These are phyloP conservation scores for Aplysia californica DNA, from an alignment of 1,140 invertebrate genomes.

Conservation along the genomic window DNA sequence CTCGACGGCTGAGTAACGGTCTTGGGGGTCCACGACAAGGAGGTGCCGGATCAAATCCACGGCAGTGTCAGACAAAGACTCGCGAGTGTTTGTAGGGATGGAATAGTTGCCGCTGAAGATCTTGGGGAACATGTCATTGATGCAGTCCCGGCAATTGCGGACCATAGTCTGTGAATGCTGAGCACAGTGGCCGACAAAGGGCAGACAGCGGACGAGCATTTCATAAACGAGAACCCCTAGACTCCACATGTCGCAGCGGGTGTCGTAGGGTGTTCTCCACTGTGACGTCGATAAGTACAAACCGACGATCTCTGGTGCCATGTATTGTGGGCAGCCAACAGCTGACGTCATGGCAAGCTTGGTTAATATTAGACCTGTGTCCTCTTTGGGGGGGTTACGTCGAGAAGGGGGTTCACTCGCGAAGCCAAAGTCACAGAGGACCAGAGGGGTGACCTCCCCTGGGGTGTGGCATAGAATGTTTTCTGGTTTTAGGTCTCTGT, in stretches of 20 bases:
- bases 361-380: slow-evolving; percentile 91
- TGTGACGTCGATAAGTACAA: slow-evolving; percentile 40
- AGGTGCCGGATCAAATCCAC: slow-evolving; percentile 87
- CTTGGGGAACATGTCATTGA: slow-evolving; percentile 88
- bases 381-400: slow-evolving; percentile 80
- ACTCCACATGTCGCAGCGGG: too few relatives aligned
- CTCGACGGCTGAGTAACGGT: slow-evolving; percentile 85
- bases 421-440: too few relatives aligned
- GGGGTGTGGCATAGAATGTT: slow-evolving; percentile 95
- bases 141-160: slow-evolving; percentile 72
- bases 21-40: slow-evolving; percentile 84
- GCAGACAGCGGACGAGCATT: slow-evolving; percentile 73
- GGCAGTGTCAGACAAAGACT: too few relatives aligned
- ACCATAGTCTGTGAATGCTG: slow-evolving; percentile 75
- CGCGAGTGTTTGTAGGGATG: too few relatives aligned
- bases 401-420: too few relatives aligned
- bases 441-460: slow-evolving; percentile 90
- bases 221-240: too few relatives aligned
- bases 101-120: too few relatives aligned
- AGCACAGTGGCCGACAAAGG: slow-evolving; percentile 96
- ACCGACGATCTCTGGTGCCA: too few relatives aligned
- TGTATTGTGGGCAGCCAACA: slow-evolving; percentile 68
- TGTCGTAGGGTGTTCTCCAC: slow-evolving; percentile 98
- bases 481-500: slow-evolving; percentile 95
- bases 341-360: slow-evolving; percentile 92